Base-by-base conservation (phyloP, 2,113 vertebrate species). In the Setophaga coronata region DNA sequence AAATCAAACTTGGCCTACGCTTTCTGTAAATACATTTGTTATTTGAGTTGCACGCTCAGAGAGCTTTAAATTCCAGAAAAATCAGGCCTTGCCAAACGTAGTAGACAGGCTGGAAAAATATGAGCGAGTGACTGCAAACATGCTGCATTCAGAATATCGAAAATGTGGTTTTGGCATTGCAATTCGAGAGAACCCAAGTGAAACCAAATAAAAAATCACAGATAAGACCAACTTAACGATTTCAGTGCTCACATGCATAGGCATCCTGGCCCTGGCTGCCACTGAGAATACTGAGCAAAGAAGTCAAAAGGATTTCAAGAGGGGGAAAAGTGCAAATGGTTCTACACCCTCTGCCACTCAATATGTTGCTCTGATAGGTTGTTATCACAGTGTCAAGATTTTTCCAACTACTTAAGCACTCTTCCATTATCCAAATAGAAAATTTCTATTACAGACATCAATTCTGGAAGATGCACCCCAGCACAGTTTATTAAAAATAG, bases 131-230 rank as follows among this genome's bases (percentile, higher is more conserved):
- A 45, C 87, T 89, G 69, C 38, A 84, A 95, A 93, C 61, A 38
- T 65, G 45, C 42, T 94, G 51, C 56, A 53, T 87, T 86, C 57
- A 60, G 81, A 87, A 33, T 87, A 65, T 54, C 2, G 19, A 40
- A 92, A 91, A 87, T 43, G 65, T 69, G 53, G 56, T 36, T 83
- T 89, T 94, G 92, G 83, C 71, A 82, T 51, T 92, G 70, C n/a
- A 92, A 25, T 89, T 82, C 0, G 5, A 79, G 57, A 82, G 66
- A 89, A 58, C 7, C 40, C 54, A 51, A 92, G 38, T 87, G 84
- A 96, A 94, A 84, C 57, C 3, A 13, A 92, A 85, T 36, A 5
- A 92, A 78, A 93, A 91, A n/a, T 91, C 69, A 66, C 40, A 62
- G 64, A 78, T 87, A 84, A 86, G 31, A 48, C 51, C 28, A 78